phyloP scores from a whole-genome alignment of 2,113 vertebrate species.

The Anarhynchus alexandrinus region DNA sequence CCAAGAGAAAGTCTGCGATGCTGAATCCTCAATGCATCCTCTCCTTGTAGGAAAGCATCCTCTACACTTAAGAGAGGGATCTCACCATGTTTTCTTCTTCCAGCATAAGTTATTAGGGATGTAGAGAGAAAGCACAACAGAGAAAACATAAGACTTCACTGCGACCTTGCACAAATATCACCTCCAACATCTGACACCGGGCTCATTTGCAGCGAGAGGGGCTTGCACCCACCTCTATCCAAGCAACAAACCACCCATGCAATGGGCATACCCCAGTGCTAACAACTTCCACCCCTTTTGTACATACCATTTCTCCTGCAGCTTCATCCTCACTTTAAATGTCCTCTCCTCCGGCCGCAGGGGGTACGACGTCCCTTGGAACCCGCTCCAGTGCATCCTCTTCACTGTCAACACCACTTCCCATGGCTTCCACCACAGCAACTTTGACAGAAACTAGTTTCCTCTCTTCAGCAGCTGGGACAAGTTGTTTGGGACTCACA shows the following conservation, averaged over 20 bases:
- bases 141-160: background rate
- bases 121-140: background rate
- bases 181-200: fast-evolving
- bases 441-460: constrained; percentile 69
- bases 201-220: background rate
- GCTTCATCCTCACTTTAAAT: fast-evolving
- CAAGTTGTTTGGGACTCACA: constrained; percentile 48
- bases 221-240: fast-evolving
- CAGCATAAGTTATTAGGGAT: background rate
- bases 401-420: constrained; percentile 48
- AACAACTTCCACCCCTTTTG: no score
- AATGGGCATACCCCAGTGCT: fast-evolving
- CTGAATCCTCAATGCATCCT: fast-evolving
- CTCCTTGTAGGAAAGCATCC: background rate
- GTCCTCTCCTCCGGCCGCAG: background rate
- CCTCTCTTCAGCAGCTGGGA: constrained; percentile 74
- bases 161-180: background rate
- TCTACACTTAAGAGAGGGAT: background rate
- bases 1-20: background rate
- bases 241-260: fast-evolving
- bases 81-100: background rate
- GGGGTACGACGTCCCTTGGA: constrained; percentile 57
- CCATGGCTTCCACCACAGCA: constrained; percentile 71
- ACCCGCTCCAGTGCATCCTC: constrained; percentile 57
- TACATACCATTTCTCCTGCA: background rate